Percentiles rank a stretch among this genome's conserved stretches.
These are phyloP conservation scores for Diplogasteroides magnus DNA, from an alignment of 1,140 invertebrate genomes.

Conservation along the genomic window DNA sequence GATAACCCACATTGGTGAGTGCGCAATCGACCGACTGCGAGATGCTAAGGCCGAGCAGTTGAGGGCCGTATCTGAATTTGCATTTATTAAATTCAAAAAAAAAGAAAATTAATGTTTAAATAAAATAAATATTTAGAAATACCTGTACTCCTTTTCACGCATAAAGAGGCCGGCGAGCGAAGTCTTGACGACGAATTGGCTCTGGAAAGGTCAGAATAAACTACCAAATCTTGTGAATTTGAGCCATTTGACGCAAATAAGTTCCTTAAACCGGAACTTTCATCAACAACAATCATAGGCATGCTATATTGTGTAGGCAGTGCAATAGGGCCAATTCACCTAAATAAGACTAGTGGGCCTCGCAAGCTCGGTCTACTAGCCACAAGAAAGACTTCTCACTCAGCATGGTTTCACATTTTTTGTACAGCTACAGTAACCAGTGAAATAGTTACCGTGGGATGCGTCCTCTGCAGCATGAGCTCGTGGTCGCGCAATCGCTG, in stretches of 20 bases:
- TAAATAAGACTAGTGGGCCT: too few species aligned
- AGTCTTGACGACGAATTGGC: slow-evolving; percentile 33
- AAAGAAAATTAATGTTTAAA: slow-evolving; percentile 2
- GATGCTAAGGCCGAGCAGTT: slow-evolving; percentile 39
- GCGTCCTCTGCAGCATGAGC: slow-evolving; percentile 48
- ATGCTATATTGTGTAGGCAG: too few species aligned
- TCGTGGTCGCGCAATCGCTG: slow-evolving; percentile 45
- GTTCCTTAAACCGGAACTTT: too few species aligned
- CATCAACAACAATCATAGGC: too few species aligned
- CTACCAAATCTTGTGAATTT: too few species aligned
- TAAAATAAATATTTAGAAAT: slow-evolving; percentile 9
- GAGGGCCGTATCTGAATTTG: slow-evolving; percentile 31
- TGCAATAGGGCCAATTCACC: too few species aligned
- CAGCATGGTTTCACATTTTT: too few species aligned
- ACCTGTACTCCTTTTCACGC: slow-evolving; percentile 14
- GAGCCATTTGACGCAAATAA: too few species aligned
- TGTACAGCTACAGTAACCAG: too few species aligned
- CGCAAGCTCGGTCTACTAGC: too few species aligned
- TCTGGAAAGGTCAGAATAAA: too few species aligned
- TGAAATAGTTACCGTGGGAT: slow-evolving; percentile 41
- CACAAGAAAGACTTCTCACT: too few species aligned
- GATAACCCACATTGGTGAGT: slow-evolving; percentile 24
- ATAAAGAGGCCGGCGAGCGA: slow-evolving; percentile 39
- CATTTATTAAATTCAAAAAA: slow-evolving; percentile 13
- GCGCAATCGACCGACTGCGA: slow-evolving; percentile 45